Evolutionary conservation across 2,888 invertebrate genomes (phyloP), one percentile per base, ranked within the genome.

Genomic region (Xylota sylvarum): DNA sequence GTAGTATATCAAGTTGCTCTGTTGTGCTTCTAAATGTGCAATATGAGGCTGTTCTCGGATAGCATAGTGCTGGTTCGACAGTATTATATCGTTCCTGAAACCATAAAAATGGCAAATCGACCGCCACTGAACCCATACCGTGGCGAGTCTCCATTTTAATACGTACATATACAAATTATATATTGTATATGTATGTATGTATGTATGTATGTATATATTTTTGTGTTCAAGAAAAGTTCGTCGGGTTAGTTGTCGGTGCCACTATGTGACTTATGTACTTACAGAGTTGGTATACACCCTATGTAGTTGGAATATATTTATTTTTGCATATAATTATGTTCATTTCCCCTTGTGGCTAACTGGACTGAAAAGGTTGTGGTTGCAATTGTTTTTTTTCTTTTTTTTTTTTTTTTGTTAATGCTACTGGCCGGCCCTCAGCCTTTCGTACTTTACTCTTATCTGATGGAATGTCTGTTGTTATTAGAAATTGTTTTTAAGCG

Each of bases 71-170:
- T 82, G 82, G 17, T 82, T 86, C 86, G 77, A 86, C 86, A 77
- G 82, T 86, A 86, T 86, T 82, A 86, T 82, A 69, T 86, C 77
- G 86, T 86, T 86, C 88, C 90, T 89, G 91, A 90, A 90, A 90
- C 90, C 90, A 90, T 91, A 90, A 89, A 91, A 90, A 91, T 90
- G 89, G 90, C 91, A 91, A 90, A 90, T 90, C 91, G 91, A 90
- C 90, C 88, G 82, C 86, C 77, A 86, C 86, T 86, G 82, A 86
- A 86, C 86, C 86, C 86, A 82, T 86, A 86, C 82, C 56, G 56
- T 73, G 62, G 86, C 77, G 27, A 90, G 90, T 83, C 67, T 81
- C 78, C 72, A 69, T 73, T 72, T 76, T 73, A 4, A n/a, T n/a
- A 76, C 81, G 10, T 10, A 37, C 4, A 10, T 37, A 32, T 32